Percentiles rank a stretch among this genome's conserved stretches.
Conservation (phyloP, 2,113 vertebrate species). For the Porphyrio hochstetteri region DNA sequence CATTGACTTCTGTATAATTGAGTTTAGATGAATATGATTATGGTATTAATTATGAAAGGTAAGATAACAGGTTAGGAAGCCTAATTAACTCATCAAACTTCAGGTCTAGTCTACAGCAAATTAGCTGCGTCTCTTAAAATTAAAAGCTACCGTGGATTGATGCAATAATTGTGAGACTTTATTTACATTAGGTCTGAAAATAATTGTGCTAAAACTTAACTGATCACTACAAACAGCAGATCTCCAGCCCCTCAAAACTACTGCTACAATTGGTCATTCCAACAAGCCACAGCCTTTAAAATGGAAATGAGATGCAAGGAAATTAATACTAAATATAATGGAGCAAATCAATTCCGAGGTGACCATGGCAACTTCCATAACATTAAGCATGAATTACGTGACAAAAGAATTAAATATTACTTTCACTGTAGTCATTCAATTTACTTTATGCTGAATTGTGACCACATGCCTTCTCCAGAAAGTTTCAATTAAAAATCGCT, state of each 20-base stretch:
- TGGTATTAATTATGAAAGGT: conserved; percentile 38
- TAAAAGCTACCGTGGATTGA: neutral
- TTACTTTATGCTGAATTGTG: neutral
- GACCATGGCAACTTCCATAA: conserved; percentile 44
- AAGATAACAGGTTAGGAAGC: conserved; percentile 46
- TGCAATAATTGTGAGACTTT: neutral
- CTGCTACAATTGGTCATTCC: neutral
- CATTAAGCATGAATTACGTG: conserved; percentile 24
- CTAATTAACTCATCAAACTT: conserved; percentile 54
- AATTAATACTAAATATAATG: conserved; percentile 27
- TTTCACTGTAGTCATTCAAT: conserved; percentile 1
- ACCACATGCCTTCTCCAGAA: neutral
- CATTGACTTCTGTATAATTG: neutral
- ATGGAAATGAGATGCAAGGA: conserved; percentile 43
- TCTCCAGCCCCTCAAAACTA: neutral
- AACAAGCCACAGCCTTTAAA: conserved; percentile 23
- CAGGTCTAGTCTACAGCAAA: conserved; percentile 15
- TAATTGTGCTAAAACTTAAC: neutral
- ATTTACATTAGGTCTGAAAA: neutral
- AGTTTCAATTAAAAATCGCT: neutral
- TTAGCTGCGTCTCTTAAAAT: neutral
- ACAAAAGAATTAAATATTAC: conserved; percentile 32
- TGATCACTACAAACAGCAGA: neutral
- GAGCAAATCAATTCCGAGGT: conserved; percentile 24
- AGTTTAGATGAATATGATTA: conserved; percentile 43